phyloP scores from a whole-genome alignment of 2,797 vertebrate species.

The Cetoscarus ocellatus region DNA sequence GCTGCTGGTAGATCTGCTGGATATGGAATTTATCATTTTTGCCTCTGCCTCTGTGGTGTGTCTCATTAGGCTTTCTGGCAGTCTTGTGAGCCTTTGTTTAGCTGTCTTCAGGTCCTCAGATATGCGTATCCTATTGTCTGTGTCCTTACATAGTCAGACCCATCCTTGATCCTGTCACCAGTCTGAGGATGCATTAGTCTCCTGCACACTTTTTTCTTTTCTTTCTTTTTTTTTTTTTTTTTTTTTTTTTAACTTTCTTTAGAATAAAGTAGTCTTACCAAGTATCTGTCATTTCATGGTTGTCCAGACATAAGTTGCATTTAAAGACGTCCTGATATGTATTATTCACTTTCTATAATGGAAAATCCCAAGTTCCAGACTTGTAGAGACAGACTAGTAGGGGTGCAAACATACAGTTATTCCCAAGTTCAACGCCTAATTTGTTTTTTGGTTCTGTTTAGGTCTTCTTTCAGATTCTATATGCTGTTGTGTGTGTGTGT shows the following conservation, averaged over 20 bases:
- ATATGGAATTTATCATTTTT: slow-evolving; percentile 34
- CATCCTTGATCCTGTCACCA: slow-evolving; percentile 5
- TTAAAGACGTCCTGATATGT: no score
- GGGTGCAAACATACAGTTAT: no score
- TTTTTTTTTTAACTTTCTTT: slow-evolving; percentile 14
- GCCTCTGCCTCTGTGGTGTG: slow-evolving; percentile 18
- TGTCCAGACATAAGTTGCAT: no score
- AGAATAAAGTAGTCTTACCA: background rate
- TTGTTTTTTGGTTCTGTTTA: no score
- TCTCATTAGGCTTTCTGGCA: slow-evolving; percentile 34
- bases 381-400: no score
- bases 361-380: no score
- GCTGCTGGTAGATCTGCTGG: slow-evolving; percentile 14
- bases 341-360: no score
- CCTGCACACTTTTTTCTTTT: slow-evolving; percentile 6
- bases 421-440: no score
- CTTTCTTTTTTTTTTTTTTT: slow-evolving; percentile 19
- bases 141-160: slow-evolving; percentile 5
- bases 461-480: no score
- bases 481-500: no score
- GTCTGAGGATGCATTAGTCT: slow-evolving; percentile 5
- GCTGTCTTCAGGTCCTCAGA: slow-evolving; percentile 30
- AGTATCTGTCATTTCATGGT: no score
- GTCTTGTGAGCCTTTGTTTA: slow-evolving; percentile 32
- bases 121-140: slow-evolving; percentile 32